Base-by-base conservation (phyloP, 2,797 vertebrate genomes). In the Myripristis murdjan region DNA sequence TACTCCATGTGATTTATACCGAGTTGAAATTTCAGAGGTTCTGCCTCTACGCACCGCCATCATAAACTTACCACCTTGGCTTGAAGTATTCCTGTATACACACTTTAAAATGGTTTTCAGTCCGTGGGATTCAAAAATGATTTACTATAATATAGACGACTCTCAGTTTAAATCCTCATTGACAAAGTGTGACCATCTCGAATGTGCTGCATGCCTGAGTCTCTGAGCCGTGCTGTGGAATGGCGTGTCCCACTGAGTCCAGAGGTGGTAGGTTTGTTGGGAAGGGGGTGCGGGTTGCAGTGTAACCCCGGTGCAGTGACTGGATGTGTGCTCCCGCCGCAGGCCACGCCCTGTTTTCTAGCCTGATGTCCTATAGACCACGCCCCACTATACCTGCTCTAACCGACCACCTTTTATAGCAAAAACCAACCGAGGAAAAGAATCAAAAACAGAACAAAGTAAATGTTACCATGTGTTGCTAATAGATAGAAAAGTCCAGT, bases 1-100 rank as follows among this genome's bases (percentile, higher is more conserved):
- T 98, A 99, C 95, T 98, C 97, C 97, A 97, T 97, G 97, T 98
- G 98, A 91, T 93, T 92, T 99, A 97, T 97, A 98, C 92, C 92
- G 95, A 87, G 76, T 88, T 82, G 75, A 90, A 86, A 83, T 76
- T 88, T 77, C 81, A 85, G 85, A 79, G 83, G 84, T 84, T 82
- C 76, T 80, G 78, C 75, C 77, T 37, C 73, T 70, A 86, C 18
- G 60, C 80, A 73, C 62, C 73, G 57, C 76, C 82, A 81, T 84
- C 84, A 64, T 79, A 73, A 86, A 81, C 75, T 23, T 54, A 80
- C 86, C 84, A 80, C 79, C 77, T 80, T 61, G 69, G 87, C 85
- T 87, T 86, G 70, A 85, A 79, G 75, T 81, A 78, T 93, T 94
- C 95, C 95, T 94, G 64, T 81, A 79, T 28, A 77, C 68, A 10